phyloP scores from a whole-genome alignment of 2,113 vertebrate genomes.

The Pleuronectes platessa region DNA sequence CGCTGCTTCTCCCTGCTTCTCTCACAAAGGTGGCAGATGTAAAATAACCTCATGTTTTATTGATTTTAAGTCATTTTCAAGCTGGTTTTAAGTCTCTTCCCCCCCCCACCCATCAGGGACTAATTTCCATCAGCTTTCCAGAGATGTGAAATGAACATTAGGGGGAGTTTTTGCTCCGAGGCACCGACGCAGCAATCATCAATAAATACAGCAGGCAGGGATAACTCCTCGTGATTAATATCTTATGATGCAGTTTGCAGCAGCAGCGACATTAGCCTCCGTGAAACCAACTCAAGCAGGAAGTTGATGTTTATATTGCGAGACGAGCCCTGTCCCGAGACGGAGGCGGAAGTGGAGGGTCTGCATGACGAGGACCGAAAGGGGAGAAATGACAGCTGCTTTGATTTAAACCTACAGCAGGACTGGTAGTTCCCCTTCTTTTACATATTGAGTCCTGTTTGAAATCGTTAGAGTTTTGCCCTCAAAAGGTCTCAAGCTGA shows the following conservation, averaged over 20 bases:
- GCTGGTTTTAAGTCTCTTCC: background rate
- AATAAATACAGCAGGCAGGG: slow-evolving; percentile 21
- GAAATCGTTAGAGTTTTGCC: slow-evolving; percentile 9
- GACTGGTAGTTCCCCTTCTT: background rate
- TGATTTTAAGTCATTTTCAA: slow-evolving; percentile 31
- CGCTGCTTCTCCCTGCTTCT: slow-evolving; percentile 5
- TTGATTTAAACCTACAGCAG: slow-evolving; percentile 29
- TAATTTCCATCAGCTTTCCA: background rate
- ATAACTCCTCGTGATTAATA: slow-evolving; percentile 9
- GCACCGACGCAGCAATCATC: slow-evolving; percentile 22
- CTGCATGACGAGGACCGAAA: slow-evolving; percentile 33
- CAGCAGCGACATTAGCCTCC: slow-evolving; percentile 27
- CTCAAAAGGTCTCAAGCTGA: background rate
- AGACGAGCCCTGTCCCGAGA: slow-evolving; percentile 37
- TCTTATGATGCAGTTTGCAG: background rate
- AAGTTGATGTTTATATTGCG: slow-evolving; percentile 68
- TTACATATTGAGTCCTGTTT: background rate
- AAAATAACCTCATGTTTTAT: slow-evolving; percentile 49
- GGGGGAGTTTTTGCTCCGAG: slow-evolving; percentile 15
- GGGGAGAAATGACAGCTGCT: slow-evolving; percentile 44
- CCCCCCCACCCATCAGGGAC: no score
- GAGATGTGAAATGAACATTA: slow-evolving; percentile 23
- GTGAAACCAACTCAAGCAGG: slow-evolving; percentile 58
- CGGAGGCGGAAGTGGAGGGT: slow-evolving; percentile 18
- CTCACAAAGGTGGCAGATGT: slow-evolving; percentile 36